These are phyloP conservation scores for Chloroclysta siterata DNA, from an alignment of 2,888 invertebrate genomes.

Conservation along the genomic window DNA sequence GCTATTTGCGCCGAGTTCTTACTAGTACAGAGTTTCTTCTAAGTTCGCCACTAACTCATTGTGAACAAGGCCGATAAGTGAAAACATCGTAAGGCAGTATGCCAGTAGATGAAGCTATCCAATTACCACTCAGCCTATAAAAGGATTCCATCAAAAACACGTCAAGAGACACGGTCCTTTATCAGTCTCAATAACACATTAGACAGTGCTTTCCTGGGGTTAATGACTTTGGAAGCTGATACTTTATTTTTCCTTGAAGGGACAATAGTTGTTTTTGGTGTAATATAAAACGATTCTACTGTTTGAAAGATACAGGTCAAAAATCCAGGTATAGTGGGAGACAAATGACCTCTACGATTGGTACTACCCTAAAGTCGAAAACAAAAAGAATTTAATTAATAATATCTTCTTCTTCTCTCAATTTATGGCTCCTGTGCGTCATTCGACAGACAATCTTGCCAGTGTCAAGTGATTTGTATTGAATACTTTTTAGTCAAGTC, in stretches of 20 bases:
- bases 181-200: constrained; percentile 37
- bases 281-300: neutral
- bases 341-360: no score
- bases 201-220: constrained; percentile 30
- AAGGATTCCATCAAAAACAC: constrained; percentile 55
- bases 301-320: no score
- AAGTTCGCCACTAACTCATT: neutral
- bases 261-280: constrained; percentile 33
- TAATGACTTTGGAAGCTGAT: constrained; percentile 33
- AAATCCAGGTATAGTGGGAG: no score
- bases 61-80: neutral
- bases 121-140: constrained; percentile 31
- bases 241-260: constrained; percentile 30
- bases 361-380: no score
- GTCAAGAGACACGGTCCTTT: constrained; percentile 48
- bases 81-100: neutral
- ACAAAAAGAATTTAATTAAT: no score
- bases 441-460: no score
- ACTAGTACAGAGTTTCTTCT: no score
- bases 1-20: no score
- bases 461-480: no score
- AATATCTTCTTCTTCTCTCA: no score
- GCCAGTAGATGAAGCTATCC: constrained; percentile 19
- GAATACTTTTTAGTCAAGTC: no score
- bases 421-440: no score